Percentiles rank a stretch among this genome's conserved stretches.
These are phyloP conservation scores for Poliocrania exsul DNA, from an alignment of 2,797 vertebrate genomes.

Conservation along the genomic window DNA sequence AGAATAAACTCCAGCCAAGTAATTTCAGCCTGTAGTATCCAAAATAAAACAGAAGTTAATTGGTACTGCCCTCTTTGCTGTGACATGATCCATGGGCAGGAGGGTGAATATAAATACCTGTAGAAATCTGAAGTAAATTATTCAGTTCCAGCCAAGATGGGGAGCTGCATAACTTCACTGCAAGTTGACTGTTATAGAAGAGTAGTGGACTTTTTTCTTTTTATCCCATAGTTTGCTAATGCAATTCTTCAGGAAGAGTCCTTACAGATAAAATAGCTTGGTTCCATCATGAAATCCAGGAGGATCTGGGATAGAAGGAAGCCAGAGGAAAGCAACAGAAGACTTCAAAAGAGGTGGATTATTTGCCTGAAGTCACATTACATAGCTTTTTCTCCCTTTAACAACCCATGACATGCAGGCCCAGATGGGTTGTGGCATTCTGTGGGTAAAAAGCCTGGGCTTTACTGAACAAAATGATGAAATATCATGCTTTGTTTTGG, in stretches of 20 bases:
- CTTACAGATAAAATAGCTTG: not conserved
- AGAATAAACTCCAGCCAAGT: not conserved
- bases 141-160: not conserved
- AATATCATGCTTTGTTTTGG: not conserved
- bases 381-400: not conserved
- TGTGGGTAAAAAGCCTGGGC: not conserved
- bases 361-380: not conserved
- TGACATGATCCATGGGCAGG: not conserved
- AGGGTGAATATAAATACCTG: not conserved
- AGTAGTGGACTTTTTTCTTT: not conserved
- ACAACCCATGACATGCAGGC: not conserved
- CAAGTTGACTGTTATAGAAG: not conserved
- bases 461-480: not conserved
- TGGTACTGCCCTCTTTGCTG: not conserved
- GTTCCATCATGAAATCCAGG: not conserved
- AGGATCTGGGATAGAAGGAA: not conserved
- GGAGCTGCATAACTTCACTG: not conserved
- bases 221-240: not conserved
- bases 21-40: not conserved
- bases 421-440: not conserved
- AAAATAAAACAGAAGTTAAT: not conserved
- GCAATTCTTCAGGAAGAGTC: not conserved
- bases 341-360: not conserved
- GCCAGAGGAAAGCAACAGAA: not conserved
- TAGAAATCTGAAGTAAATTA: not conserved